Percentiles rank a stretch among this genome's conserved stretches.
Evolutionary conservation across 2,888 invertebrate species (phyloP).

Genomic region (Athalia circularis): DNA sequence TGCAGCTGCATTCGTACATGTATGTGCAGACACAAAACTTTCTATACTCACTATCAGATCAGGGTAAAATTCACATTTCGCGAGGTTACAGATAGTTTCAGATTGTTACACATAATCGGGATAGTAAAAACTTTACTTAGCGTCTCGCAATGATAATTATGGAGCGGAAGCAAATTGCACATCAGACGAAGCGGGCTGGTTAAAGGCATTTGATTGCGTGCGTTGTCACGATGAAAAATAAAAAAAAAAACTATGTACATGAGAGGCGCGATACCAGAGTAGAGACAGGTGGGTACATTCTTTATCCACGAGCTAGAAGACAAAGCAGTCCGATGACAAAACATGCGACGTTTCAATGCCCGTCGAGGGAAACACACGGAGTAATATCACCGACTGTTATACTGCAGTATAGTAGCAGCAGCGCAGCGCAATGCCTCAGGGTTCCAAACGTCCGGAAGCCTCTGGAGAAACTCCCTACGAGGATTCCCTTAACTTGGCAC

Average conservation of each 20-base stretch:
- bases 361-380: conserved; percentile 53
- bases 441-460: conserved; percentile 36
- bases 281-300: conserved; percentile 48
- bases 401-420: neutral
- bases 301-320: conserved; percentile 65
- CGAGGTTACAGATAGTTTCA: too few species aligned
- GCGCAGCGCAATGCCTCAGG: conserved; percentile 49
- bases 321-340: conserved; percentile 70
- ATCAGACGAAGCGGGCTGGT: neutral
- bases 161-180: neutral
- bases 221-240: conserved; percentile 32
- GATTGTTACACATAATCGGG: too few species aligned
- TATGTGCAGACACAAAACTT: too few species aligned
- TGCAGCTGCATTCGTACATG: too few species aligned
- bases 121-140: neutral
- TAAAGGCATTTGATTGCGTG: conserved; percentile 15
- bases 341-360: conserved; percentile 65
- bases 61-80: too few species aligned
- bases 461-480: conserved; percentile 46
- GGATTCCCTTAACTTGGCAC: conserved; percentile 52
- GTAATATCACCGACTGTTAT: conserved; percentile 57
- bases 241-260: neutral
- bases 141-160: conserved; percentile 18
- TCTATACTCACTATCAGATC: too few species aligned
- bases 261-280: conserved; percentile 27